Conservation (phyloP, 2,888 invertebrate genomes). For the Drosophila nr. fundita region DNA sequence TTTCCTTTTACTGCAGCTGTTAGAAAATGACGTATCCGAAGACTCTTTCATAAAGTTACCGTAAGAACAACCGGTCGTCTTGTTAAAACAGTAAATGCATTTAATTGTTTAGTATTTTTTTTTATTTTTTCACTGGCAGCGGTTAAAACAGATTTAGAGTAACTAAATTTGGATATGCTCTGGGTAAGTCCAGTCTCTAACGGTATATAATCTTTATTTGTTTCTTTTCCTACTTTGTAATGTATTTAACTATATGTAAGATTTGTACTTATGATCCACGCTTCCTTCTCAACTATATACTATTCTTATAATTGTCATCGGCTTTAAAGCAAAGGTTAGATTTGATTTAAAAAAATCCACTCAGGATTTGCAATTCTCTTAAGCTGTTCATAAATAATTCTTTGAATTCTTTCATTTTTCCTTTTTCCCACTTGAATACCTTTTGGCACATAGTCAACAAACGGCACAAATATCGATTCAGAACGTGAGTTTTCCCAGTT, state of each 20-base stretch:
- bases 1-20: background rate
- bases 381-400: background rate
- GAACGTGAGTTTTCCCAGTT: slow-evolving; percentile 8
- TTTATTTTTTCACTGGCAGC: background rate
- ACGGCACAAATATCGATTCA: slow-evolving; percentile 9
- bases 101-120: background rate
- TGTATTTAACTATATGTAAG: background rate
- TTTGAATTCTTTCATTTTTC: background rate
- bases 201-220: background rate
- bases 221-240: background rate
- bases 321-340: too few relatives aligned
- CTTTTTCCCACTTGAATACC: background rate
- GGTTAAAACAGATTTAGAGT: background rate
- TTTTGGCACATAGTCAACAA: slow-evolving; percentile 2
- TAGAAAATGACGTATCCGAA: background rate
- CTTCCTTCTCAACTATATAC: background rate
- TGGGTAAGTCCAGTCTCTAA: background rate
- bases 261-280: background rate
- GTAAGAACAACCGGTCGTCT: background rate
- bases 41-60: background rate
- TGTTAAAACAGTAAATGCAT: background rate
- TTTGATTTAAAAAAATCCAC: background rate
- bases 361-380: background rate
- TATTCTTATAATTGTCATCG: background rate
- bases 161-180: background rate